These are phyloP conservation scores for Heliconius hortense DNA, from an alignment of 2,888 invertebrate species.

Conservation along the genomic window DNA sequence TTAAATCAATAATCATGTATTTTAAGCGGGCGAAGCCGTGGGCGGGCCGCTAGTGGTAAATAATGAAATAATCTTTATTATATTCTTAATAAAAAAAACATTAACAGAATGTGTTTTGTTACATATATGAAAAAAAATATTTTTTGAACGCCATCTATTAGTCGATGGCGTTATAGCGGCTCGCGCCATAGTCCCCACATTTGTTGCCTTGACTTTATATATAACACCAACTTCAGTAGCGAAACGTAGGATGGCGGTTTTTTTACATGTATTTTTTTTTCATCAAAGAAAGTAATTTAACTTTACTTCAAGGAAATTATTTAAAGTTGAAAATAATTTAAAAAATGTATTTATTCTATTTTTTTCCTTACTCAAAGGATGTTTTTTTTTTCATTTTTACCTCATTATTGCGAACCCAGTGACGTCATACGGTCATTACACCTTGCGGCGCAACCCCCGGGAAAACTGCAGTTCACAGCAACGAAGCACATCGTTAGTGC, in stretches of 20 bases:
- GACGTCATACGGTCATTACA: constrained; percentile 70
- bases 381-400: constrained; percentile 2
- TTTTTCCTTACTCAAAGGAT: background rate
- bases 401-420: constrained; percentile 33
- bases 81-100: background rate
- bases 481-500: constrained; percentile 17
- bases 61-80: background rate
- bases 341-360: background rate
- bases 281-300: background rate
- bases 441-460: constrained; percentile 49
- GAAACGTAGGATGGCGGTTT: constrained; percentile 20
- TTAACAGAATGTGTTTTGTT: background rate
- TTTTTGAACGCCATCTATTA: constrained; percentile 43
- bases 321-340: background rate
- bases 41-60: too few relatives aligned
- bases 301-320: background rate
- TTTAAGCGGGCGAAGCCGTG: too few relatives aligned
- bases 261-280: background rate
- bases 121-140: background rate
- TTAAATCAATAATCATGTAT: too few relatives aligned
- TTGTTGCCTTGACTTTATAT: background rate
- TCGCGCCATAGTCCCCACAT: background rate
- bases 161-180: background rate
- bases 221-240: background rate
- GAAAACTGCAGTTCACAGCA: constrained; percentile 28